These are phyloP conservation scores for Biston betularia DNA, from an alignment of 2,888 invertebrate genomes.

Conservation along the genomic window DNA sequence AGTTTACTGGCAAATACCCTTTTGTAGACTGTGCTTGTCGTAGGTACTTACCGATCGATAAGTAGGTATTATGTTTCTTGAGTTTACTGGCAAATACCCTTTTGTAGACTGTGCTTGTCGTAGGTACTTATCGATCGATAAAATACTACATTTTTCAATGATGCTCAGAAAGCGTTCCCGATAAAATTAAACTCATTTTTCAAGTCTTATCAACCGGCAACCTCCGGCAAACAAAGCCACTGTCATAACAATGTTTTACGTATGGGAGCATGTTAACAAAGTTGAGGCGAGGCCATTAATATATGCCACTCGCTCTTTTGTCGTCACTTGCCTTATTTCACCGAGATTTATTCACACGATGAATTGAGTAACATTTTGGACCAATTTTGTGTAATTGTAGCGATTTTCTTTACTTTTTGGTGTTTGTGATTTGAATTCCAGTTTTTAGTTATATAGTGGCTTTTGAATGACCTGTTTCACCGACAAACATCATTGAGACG, in stretches of 20 bases:
- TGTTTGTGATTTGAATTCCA: constrained; percentile 20
- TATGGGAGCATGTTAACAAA: constrained; percentile 32
- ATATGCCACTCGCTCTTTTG: constrained; percentile 44
- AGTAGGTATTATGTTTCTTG: too few relatives aligned
- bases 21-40: too few relatives aligned
- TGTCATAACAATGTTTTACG: constrained; percentile 36
- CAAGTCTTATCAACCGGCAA: constrained; percentile 26
- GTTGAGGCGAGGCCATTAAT: constrained; percentile 38
- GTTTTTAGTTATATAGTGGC: constrained; percentile 2
- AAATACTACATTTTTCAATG: neutral
- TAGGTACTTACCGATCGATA: too few relatives aligned
- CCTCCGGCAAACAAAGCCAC: constrained; percentile 32
- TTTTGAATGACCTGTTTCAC: constrained; percentile 14
- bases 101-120: too few relatives aligned
- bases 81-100: too few relatives aligned
- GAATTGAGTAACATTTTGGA: constrained; percentile 73
- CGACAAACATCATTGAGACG: neutral
- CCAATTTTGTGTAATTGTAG: constrained; percentile 83
- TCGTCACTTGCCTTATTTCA: constrained; percentile 40
- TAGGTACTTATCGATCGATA: too few relatives aligned
- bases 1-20: too few relatives aligned
- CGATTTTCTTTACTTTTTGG: constrained; percentile 44
- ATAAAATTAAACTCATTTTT: constrained; percentile 27
- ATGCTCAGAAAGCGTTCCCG: neutral
- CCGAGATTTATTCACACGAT: constrained; percentile 40